Base-by-base conservation (phyloP, 2,797 vertebrate genomes). In the Micrastur ruficollis region DNA sequence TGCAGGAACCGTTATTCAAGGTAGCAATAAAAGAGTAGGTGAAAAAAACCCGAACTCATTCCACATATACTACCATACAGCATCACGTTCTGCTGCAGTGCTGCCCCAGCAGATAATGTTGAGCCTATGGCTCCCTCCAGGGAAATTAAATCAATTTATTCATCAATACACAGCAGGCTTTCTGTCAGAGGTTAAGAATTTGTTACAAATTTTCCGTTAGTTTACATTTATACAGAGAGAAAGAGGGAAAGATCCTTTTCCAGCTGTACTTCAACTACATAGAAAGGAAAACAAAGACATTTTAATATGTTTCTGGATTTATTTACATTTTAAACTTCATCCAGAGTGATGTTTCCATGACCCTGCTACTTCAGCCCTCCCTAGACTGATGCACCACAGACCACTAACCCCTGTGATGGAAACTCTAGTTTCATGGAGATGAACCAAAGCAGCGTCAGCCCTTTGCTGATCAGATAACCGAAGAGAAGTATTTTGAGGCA, bases 131-230 rank as follows among this genome's bases (percentile, higher is more conserved):
- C 2, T 82, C 22, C 56, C 63, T 76, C 52, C 56, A 36, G 46
- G 70, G 71, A 92, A 95, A 88, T 81, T 32, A 86, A 86, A 95
- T 78, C 68, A 53, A 88, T 95, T 68, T 90, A 79, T 68, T 91
- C 29, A 65, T 86, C 42, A 82, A 62, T 83, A 58, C 23, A 47
- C 26, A 22, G 3, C 1, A 65, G 16, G 5, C 3, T 6, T 87
- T 92, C 78, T 90, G 31, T 55, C 63, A 94, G 63, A 90, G 61
- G 25, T 88, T 79, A 84, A 88, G 53, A 86, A 86, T 74, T 46
- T 20, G 1, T 62, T 91, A 53, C 29, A 74, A 68, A 36, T 63
- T 76, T 81, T 80, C 85, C 36, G 78, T 78, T n/a, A 71, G 26
- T 44, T 94, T 56, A 40, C 20, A 78, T 36, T 93, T 90, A 56